Conservation (phyloP, 92 coral and sea anemone species). For the Palythoa grandiflora region DNA sequence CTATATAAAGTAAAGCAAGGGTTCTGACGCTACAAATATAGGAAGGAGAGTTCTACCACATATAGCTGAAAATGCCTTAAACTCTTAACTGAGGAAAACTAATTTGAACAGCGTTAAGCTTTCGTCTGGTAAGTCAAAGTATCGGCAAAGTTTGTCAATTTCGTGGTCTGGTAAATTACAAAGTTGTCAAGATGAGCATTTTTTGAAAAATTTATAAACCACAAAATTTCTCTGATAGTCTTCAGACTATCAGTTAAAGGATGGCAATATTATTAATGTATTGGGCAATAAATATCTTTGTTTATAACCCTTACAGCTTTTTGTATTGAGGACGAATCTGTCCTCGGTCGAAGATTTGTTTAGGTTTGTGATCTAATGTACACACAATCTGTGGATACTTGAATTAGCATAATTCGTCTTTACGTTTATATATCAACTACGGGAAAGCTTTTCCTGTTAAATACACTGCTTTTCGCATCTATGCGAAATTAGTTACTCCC, state of each 20-base stretch:
- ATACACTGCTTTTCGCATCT: neutral
- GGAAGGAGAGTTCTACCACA: neutral
- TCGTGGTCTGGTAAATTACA: conserved; percentile 43
- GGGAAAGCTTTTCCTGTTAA: conserved; percentile 34
- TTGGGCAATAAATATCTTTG: neutral
- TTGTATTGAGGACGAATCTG: conserved; percentile 33
- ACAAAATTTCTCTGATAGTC: neutral
- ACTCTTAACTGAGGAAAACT: neutral
- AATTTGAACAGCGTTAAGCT: neutral
- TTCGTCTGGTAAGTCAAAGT: conserved; percentile 34
- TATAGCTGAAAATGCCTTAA: neutral
- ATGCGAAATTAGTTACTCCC: conserved; percentile 20
- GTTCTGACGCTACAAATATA: neutral
- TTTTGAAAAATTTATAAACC: conserved; percentile 27
- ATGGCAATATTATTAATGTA: neutral
- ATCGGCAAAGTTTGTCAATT: conserved; percentile 19
- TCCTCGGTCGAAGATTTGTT: conserved; percentile 40
- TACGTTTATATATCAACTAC: conserved; percentile 9
- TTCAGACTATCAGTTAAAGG: conserved; percentile 14
- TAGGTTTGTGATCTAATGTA: conserved; percentile 43
- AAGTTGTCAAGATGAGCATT: conserved; percentile 38
- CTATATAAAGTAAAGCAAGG: neutral
- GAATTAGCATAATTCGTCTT: conserved; percentile 48
- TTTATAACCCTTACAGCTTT: neutral
- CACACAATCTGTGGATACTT: conserved; percentile 39